A percentile compares a stretch with the other conserved stretches of the same genome.
Evolutionary conservation across 1,140 invertebrate genomes (phyloP).

Genomic region (Stratiolaelaps scimitus): DNA sequence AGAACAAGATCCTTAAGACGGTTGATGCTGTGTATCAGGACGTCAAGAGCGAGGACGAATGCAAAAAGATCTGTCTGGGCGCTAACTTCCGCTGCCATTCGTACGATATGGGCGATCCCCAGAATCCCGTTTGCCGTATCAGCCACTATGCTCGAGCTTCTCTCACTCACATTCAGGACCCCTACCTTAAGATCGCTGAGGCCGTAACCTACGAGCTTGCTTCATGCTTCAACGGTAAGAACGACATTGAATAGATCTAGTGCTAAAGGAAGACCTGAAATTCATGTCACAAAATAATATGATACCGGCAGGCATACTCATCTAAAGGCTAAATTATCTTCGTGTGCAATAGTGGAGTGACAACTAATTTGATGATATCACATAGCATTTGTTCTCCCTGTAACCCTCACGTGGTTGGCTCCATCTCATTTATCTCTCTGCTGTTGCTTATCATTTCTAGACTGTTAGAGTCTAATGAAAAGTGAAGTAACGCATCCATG

Average conservation of each 20-base stretch:
- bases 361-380: too few species aligned
- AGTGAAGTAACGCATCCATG: too few species aligned
- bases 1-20: conserved; percentile 74
- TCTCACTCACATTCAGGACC: conserved; percentile 67
- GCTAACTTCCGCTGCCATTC: conserved; percentile 74
- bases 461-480: too few species aligned
- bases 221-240: conserved; percentile 66
- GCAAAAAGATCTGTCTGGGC: conserved; percentile 67
- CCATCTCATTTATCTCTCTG: too few species aligned
- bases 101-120: conserved; percentile 81
- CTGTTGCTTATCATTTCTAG: too few species aligned
- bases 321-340: not conserved
- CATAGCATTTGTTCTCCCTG: too few species aligned
- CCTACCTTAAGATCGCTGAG: conserved; percentile 74
- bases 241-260: conserved; percentile 30
- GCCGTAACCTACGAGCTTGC: conserved; percentile 70
- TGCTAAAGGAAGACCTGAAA: conserved; percentile 45
- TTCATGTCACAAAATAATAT: not conserved
- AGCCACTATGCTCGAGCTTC: conserved; percentile 79
- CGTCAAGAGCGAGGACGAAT: conserved; percentile 65
- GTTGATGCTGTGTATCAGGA: conserved; percentile 78
- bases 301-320: not conserved
- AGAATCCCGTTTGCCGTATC: conserved; percentile 76
- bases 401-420: too few species aligned
- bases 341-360: too few species aligned